These are phyloP conservation scores for Chromis chromis DNA, from an alignment of 2,797 vertebrate species.

Conservation along the genomic window DNA sequence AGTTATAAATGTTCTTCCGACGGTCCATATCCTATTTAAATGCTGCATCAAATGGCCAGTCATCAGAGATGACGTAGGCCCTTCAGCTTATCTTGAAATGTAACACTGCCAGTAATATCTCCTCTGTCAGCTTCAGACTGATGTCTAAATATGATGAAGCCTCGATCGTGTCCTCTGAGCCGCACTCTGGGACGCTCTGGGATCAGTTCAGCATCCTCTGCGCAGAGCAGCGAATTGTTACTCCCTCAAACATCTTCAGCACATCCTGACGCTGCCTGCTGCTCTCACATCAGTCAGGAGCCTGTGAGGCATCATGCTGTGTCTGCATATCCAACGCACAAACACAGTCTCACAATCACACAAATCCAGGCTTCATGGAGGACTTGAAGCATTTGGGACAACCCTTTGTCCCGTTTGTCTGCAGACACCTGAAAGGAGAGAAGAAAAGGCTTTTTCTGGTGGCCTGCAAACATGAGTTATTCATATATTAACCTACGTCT, in stretches of 20 bases:
- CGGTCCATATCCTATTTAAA: conserved; percentile 35
- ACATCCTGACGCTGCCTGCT: conserved; percentile 61
- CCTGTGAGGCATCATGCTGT: conserved; percentile 48
- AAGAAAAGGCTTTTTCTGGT: neutral
- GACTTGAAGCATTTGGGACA: conserved; percentile 95
- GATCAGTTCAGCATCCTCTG: conserved; percentile 53
- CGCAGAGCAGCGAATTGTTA: conserved; percentile 40
- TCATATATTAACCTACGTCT: neutral
- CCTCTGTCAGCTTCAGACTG: conserved; percentile 41
- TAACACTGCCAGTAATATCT: conserved; percentile 30
- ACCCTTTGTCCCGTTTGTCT: conserved; percentile 92
- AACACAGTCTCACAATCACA: conserved; percentile 82
- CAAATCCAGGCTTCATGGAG: conserved; percentile 97
- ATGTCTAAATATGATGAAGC: conserved; percentile 43
- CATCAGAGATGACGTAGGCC: conserved; percentile 30
- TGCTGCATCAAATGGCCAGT: conserved; percentile 42
- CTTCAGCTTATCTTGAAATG: conserved; percentile 52
- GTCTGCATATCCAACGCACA: conserved; percentile 65
- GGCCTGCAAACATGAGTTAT: neutral
- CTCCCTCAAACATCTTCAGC: conserved; percentile 54
- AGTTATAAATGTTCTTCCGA: conserved; percentile 37
- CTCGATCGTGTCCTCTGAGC: conserved; percentile 45
- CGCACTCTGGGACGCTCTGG: conserved; percentile 22
- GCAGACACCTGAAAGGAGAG: conserved; percentile 89
- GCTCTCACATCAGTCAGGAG: conserved; percentile 61